These are phyloP conservation scores for Myzus persicae DNA, from an alignment of 1,140 invertebrate genomes.

Conservation along the genomic window DNA sequence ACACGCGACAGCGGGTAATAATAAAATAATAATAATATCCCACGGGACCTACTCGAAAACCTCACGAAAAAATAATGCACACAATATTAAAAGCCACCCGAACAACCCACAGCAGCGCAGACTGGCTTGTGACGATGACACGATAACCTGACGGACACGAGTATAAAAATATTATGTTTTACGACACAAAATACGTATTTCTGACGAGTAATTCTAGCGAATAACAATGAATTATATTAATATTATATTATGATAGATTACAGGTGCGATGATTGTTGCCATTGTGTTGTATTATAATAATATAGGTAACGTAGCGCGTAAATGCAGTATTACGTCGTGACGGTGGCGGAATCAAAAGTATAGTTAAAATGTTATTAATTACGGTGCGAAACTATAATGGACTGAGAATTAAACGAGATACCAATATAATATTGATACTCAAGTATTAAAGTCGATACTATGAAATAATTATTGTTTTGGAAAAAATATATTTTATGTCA, in stretches of 20 bases:
- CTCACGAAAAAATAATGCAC: background rate
- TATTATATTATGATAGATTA: too few relatives aligned
- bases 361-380: background rate
- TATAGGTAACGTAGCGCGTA: background rate
- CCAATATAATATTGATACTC: background rate
- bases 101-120: background rate
- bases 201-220: too few relatives aligned
- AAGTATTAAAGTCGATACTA: background rate
- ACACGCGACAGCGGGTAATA: background rate
- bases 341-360: background rate
- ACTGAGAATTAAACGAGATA: background rate
- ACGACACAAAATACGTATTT: too few relatives aligned
- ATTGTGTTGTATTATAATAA: background rate
- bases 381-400: background rate
- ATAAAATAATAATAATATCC: conserved; percentile 34
- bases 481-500: background rate
- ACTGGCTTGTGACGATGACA: background rate
- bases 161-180: background rate
- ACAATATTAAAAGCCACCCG: background rate
- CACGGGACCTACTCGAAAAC: background rate
- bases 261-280: too few relatives aligned
- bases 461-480: background rate
- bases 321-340: background rate
- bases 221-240: too few relatives aligned
- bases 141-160: background rate